Evolutionary conservation across 2,888 invertebrate genomes (phyloP).

Genomic region (Laspeyria flexula): DNA sequence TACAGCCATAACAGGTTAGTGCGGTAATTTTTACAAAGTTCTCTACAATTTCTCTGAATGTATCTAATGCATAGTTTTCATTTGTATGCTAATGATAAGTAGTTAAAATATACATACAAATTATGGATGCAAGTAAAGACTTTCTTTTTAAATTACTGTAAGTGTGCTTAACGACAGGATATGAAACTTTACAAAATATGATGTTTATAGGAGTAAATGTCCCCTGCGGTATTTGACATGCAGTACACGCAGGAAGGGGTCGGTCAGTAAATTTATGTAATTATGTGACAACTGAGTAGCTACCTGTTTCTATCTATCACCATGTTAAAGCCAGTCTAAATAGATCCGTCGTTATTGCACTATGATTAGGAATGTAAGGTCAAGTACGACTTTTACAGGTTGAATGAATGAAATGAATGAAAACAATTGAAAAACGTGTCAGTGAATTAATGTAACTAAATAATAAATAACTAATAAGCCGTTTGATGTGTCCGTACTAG

Average conservation of each 20-base stretch:
- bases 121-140: constrained; percentile 6
- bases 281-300: constrained; percentile 53
- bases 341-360: too few species aligned
- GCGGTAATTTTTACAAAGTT: too few species aligned
- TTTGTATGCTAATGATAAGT: constrained; percentile 7
- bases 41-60: too few species aligned
- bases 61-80: constrained; percentile 19
- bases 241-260: constrained; percentile 54
- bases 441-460: too few species aligned
- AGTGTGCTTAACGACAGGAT: constrained; percentile 35
- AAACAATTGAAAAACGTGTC: too few species aligned
- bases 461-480: too few species aligned
- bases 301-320: background rate
- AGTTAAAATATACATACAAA: constrained; percentile 2
- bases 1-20: too few species aligned
- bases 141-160: constrained; percentile 15
- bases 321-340: too few species aligned
- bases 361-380: too few species aligned
- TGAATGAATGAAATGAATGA: too few species aligned
- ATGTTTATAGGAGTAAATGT: constrained; percentile 20
- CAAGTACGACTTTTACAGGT: too few species aligned
- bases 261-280: constrained; percentile 50
- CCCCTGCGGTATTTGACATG: constrained; percentile 45
- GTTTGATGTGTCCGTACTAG: too few species aligned
- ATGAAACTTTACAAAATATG: constrained; percentile 45